Conservation (phyloP, 2,797 vertebrate species). For the Aplochiton taeniatus region DNA sequence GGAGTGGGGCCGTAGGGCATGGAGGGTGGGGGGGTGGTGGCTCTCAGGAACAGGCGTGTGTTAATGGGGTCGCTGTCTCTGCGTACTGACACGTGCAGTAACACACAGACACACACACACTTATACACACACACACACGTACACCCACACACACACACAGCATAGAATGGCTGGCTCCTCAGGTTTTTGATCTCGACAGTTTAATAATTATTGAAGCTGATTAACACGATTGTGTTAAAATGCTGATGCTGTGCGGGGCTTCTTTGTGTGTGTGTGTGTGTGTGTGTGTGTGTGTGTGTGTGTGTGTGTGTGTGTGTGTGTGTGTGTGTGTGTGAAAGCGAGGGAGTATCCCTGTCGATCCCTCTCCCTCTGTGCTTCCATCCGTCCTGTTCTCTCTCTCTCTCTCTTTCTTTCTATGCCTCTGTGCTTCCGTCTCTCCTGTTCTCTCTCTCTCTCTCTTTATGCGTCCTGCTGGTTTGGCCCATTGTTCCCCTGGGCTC, state of each 20-base stretch:
- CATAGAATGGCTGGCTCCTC: not conserved
- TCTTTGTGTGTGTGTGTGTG: too few species aligned
- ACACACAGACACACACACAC: not conserved
- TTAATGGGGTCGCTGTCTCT: slow-evolving; percentile 26
- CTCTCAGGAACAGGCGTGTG: slow-evolving; percentile 2
- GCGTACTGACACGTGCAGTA: too few species aligned
- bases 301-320: too few species aligned
- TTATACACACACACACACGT: not conserved
- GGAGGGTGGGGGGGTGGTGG: slow-evolving; percentile 13
- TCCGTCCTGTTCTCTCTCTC: not conserved
- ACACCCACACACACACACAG: not conserved
- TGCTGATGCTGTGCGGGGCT: not conserved
- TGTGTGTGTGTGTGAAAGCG: too few species aligned
- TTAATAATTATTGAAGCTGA: not conserved
- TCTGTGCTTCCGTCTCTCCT: not conserved
- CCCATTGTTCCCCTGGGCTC: too few species aligned
- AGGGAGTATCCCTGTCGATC: not conserved
- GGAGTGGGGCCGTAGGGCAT: not conserved
- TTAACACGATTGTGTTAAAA: not conserved
- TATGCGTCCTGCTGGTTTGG: too few species aligned
- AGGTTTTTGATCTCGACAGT: not conserved
- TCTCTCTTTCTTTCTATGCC: not conserved
- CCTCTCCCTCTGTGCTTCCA: not conserved
- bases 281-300: too few species aligned
- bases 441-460: too few species aligned